Evolutionary conservation across 2,797 vertebrate genomes (phyloP).

Genomic region (Philypnodon macrostomus): DNA sequence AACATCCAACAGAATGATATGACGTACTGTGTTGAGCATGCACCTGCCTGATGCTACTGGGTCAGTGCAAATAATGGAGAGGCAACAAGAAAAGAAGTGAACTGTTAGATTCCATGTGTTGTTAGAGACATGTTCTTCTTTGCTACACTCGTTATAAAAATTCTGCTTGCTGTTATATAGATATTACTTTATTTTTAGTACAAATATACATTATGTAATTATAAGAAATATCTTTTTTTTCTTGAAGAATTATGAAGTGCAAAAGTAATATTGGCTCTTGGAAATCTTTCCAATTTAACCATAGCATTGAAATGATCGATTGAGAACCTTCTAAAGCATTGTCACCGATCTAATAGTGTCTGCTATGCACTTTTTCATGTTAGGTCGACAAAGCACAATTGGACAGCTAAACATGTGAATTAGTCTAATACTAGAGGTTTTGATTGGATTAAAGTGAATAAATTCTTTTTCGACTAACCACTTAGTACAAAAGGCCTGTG

Average conservation of each 20-base stretch:
- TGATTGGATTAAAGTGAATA: conserved; percentile 54
- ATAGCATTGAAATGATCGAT: conserved; percentile 57
- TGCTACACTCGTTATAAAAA: conserved; percentile 73
- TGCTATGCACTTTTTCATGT: conserved; percentile 45
- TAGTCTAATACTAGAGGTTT: conserved; percentile 42
- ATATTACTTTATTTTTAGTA: conserved; percentile 71
- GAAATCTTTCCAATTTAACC: conserved; percentile 55
- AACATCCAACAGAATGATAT: conserved; percentile 10
- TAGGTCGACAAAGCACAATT: conserved; percentile 47
- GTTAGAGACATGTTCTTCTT: conserved; percentile 72
- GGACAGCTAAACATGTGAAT: conserved; percentile 53
- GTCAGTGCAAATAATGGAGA: conserved; percentile 62
- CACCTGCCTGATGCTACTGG: conserved; percentile 75
- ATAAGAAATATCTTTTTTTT: conserved; percentile 74
- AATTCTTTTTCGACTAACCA: conserved; percentile 56
- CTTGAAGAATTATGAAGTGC: conserved; percentile 74
- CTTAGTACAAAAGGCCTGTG: conserved; percentile 75
- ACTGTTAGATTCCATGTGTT: conserved; percentile 52
- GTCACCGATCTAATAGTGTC: conserved; percentile 54
- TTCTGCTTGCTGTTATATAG: conserved; percentile 66
- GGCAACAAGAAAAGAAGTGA: not conserved
- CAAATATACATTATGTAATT: conserved; percentile 75
- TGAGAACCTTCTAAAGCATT: conserved; percentile 71
- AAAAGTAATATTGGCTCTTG: conserved; percentile 66
- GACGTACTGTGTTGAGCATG: conserved; percentile 55